Conservation (phyloP, 2,888 invertebrate genomes). For the Andrena fulva region DNA sequence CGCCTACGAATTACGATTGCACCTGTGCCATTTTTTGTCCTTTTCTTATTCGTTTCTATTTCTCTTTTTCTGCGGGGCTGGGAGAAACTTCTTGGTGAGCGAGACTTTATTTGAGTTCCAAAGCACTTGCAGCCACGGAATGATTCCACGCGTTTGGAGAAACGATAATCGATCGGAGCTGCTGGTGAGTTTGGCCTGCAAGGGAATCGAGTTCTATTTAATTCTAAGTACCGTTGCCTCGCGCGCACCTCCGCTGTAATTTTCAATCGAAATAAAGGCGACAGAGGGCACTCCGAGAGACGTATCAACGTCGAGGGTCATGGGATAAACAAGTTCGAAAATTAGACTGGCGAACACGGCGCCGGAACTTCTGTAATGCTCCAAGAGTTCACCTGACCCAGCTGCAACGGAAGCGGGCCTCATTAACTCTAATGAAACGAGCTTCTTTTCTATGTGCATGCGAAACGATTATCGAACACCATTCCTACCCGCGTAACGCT, state of each 20-base stretch:
- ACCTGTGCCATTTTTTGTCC: constrained; percentile 8
- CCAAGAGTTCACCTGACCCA: constrained; percentile 5
- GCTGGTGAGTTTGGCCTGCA: neutral
- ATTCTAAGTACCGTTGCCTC: too few relatives aligned
- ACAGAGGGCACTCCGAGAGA: neutral
- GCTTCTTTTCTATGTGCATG: constrained; percentile 22
- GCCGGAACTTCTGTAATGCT: constrained; percentile 22
- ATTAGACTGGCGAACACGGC: constrained; percentile 16
- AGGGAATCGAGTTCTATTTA: too few relatives aligned
- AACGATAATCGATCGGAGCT: constrained; percentile 21
- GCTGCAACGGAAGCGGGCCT: constrained; percentile 29
- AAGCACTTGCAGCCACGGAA: constrained; percentile 5
- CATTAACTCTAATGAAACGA: constrained; percentile 45
- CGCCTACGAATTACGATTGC: neutral
- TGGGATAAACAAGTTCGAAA: constrained; percentile 16
- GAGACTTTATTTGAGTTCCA: constrained; percentile 20
- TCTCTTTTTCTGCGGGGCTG: too few relatives aligned
- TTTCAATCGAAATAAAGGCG: neutral
- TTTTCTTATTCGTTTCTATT: too few relatives aligned
- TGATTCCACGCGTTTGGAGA: constrained; percentile 11
- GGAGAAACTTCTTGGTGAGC: neutral
- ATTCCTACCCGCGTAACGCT: neutral
- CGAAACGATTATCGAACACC: constrained; percentile 42
- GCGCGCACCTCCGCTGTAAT: neutral
- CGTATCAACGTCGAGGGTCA: neutral